Evolutionary conservation across 2,797 vertebrate species (phyloP).

Genomic region (Crenichthys baileyi): DNA sequence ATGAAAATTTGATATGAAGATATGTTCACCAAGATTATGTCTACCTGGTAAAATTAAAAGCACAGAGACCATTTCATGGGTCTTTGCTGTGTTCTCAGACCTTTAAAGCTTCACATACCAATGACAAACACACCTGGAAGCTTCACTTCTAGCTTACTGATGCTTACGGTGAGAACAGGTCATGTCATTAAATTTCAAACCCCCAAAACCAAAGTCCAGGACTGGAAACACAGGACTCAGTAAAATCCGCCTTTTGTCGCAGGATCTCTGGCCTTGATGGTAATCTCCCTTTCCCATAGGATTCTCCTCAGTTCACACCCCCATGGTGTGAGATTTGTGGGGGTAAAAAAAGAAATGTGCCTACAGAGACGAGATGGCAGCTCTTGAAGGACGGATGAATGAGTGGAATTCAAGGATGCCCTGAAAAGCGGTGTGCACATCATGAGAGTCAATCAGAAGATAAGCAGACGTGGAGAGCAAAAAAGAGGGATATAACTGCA

Average conservation of each 20-base stretch:
- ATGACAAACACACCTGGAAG: constrained; percentile 22
- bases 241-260: constrained; percentile 79
- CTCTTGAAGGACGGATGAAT: constrained; percentile 76
- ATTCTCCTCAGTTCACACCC: constrained; percentile 76
- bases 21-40: constrained; percentile 4
- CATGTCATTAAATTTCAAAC: constrained; percentile 38
- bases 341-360: constrained; percentile 67
- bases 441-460: constrained; percentile 76
- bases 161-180: constrained; percentile 28
- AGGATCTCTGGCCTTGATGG: constrained; percentile 69
- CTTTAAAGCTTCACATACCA: neutral
- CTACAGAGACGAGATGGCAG: constrained; percentile 65
- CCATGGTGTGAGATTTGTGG: constrained; percentile 75
- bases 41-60: neutral
- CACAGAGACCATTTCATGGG: neutral
- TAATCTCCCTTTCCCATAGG: constrained; percentile 77
- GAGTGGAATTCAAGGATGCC: constrained; percentile 73
- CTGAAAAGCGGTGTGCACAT: constrained; percentile 69
- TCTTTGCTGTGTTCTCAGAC: neutral
- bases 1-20: too few species aligned
- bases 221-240: constrained; percentile 60
- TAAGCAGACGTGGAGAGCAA: constrained; percentile 64
- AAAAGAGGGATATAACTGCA: constrained; percentile 67
- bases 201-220: constrained; percentile 40
- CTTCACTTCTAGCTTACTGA: constrained; percentile 17